These are phyloP conservation scores for Tadarida brasiliensis DNA, from an alignment of 2,797 vertebrate species.

Conservation along the genomic window DNA sequence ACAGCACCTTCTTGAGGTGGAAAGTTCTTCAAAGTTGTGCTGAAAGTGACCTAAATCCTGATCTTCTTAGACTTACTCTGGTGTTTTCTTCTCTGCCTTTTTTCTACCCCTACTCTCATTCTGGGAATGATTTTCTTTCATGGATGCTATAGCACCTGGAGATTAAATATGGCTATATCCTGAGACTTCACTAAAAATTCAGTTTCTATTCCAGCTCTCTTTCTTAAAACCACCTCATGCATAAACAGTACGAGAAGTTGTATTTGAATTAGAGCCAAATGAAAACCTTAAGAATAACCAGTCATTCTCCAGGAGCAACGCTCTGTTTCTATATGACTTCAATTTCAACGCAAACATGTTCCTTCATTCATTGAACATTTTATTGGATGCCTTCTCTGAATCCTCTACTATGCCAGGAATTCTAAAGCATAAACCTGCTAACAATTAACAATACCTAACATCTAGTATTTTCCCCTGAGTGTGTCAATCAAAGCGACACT, in stretches of 20 bases:
- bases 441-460: not conserved
- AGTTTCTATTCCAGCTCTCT: not conserved
- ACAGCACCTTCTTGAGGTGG: not conserved
- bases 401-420: not conserved
- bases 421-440: not conserved
- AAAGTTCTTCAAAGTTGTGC: not conserved
- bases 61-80: not conserved
- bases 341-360: not conserved
- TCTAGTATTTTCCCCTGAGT: not conserved
- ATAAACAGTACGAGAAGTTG: not conserved
- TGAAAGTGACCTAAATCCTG: not conserved
- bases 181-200: not conserved
- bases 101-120: not conserved
- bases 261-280: not conserved
- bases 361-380: not conserved
- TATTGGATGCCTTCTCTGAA: not conserved
- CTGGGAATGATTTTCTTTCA: not conserved
- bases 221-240: not conserved
- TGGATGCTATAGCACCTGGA: not conserved
- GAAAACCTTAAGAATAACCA: not conserved
- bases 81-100: not conserved
- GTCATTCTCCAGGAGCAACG: not conserved
- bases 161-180: not conserved
- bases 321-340: not conserved
- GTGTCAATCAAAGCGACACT: not conserved